Evolutionary conservation across 2,797 vertebrate species (phyloP), one percentile per base, ranked within the genome.

Genomic region (Melanotaenia boesemani): DNA sequence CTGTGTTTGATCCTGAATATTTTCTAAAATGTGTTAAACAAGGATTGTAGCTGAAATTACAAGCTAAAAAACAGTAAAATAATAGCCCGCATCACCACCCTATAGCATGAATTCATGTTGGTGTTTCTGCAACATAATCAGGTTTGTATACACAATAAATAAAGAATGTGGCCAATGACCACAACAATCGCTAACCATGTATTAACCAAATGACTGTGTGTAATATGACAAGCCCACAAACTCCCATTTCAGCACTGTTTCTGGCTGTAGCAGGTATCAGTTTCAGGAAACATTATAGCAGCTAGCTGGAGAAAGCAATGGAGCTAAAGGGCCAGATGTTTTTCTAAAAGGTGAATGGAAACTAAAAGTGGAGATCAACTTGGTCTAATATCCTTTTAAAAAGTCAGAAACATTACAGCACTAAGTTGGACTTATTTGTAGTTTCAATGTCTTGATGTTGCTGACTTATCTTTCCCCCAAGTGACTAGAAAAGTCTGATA

Each of bases 21-120:
- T 68, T 73, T 65, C 68, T 75, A 22, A 67, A 77, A 72, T 59
- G 26, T 77, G 46, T 79, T 72, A 66, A 44, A 63, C 12, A 30
- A 50, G 46, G 39, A 34, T 39, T 67, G 55, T 28, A 13, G 55
- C 50, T 66, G 72, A 65, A 83, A 83, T 72, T 66, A 41, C 8
- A 36, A 77, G 6, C 30, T 32, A 32, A 32, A 70, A 73, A 78
- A 46, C 28, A 70, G 55, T 77, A n/a, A 55, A 73, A 39, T 15
- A 58, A 50, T 73, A 80, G 67, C 79, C 63, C 74, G 80, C 71
- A 76, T 66, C 70, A 74, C 13, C 61, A 61, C 63, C 78, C 67
- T 77, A 26, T 26, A 69, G 68, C 63, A 56, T 55, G 41, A 63
- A 74, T 70, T 65, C 60, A 41, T 24, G 24, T n/a, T 36, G 11